These are phyloP conservation scores for Cyprinus carpio DNA, from an alignment of 2,113 vertebrate genomes.

Conservation along the genomic window DNA sequence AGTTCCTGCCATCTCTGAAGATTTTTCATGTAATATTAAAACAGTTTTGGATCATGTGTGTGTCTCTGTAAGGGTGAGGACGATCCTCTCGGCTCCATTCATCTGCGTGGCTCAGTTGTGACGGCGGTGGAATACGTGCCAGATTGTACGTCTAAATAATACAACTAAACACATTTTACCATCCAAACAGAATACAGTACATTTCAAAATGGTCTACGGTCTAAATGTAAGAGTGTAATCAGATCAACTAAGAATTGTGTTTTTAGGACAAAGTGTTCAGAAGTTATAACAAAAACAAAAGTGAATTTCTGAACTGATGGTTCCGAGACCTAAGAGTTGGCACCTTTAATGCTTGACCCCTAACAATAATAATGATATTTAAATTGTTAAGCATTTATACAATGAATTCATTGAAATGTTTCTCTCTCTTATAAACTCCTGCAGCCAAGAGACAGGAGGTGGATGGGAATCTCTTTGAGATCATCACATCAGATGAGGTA, in stretches of 20 bases:
- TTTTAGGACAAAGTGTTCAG: too few relatives aligned
- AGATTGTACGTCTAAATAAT: slow-evolving; percentile 79
- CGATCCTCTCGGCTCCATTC: slow-evolving; percentile 86
- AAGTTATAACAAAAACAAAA: too few relatives aligned
- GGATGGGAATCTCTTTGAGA: slow-evolving; percentile 93
- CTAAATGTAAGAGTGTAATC: too few relatives aligned
- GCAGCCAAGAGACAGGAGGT: slow-evolving; percentile 84
- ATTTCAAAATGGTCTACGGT: too few relatives aligned
- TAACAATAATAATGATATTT: background rate
- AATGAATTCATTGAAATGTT: background rate
- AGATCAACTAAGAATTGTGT: too few relatives aligned
- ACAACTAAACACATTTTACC: background rate
- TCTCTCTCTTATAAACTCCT: background rate
- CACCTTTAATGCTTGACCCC: too few relatives aligned
- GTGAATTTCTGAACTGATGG: too few relatives aligned
- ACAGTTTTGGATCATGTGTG: background rate
- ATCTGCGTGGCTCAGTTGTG: slow-evolving; percentile 88
- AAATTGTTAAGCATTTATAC: background rate
- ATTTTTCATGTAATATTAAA: background rate
- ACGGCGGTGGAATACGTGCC: slow-evolving; percentile 87
- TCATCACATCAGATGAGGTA: slow-evolving; percentile 92
- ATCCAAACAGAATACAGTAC: background rate
- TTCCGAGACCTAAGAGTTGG: too few relatives aligned
- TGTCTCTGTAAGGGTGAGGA: slow-evolving; percentile 76
- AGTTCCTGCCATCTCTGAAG: background rate